Conservation (phyloP, 2,113 vertebrate species). For the Hippoglossus stenolepis region DNA sequence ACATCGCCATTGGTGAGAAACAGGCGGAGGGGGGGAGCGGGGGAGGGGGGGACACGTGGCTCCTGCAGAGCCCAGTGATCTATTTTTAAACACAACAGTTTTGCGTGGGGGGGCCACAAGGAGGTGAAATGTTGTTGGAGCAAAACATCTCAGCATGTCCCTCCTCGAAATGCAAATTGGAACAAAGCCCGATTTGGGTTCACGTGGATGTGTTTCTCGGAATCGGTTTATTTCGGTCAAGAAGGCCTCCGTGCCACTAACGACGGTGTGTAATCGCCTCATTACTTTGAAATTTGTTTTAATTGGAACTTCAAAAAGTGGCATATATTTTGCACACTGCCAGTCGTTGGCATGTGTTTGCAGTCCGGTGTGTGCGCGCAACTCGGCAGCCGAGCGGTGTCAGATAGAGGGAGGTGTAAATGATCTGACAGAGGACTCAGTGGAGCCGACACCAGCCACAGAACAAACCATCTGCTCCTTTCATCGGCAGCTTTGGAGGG, state of each 20-base stretch:
- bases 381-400: slow-evolving; percentile 57
- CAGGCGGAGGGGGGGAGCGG: background rate
- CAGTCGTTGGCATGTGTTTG: slow-evolving; percentile 71
- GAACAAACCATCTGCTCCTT: slow-evolving; percentile 84
- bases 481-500: slow-evolving; percentile 73
- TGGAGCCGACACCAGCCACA: slow-evolving; percentile 79
- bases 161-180: slow-evolving; percentile 56
- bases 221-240: slow-evolving; percentile 63
- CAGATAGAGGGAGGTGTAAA: slow-evolving; percentile 81
- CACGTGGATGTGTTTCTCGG: slow-evolving; percentile 33
- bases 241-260: slow-evolving; percentile 45
- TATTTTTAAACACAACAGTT: too few relatives aligned
- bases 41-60: too few relatives aligned
- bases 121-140: slow-evolving; percentile 36
- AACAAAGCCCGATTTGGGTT: slow-evolving; percentile 61
- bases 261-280: slow-evolving; percentile 69
- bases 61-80: background rate
- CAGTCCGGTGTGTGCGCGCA: slow-evolving; percentile 65
- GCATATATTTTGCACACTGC: slow-evolving; percentile 68
- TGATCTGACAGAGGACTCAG: slow-evolving; percentile 82
- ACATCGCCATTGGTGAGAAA: slow-evolving; percentile 80
- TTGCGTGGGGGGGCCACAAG: background rate
- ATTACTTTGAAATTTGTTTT: slow-evolving; percentile 70
- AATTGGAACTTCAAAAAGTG: slow-evolving; percentile 71
- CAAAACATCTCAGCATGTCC: slow-evolving; percentile 59